phyloP scores from a whole-genome alignment of 2,888 invertebrate species.

The Acanthosepion pharaonis region DNA sequence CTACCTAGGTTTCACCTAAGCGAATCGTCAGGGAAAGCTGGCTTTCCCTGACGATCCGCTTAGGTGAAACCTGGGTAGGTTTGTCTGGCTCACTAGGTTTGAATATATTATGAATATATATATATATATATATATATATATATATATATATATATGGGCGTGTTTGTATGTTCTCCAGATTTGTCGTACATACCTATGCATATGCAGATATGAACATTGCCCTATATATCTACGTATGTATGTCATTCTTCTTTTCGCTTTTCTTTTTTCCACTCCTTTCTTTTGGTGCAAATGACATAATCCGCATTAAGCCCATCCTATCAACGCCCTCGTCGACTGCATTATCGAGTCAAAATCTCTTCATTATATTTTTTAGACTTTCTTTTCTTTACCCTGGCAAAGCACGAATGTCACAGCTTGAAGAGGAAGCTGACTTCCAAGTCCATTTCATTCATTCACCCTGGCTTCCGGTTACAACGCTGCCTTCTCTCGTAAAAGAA shows the following conservation, averaged over 20 bases:
- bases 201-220: background rate
- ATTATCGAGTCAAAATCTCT: background rate
- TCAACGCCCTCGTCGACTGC: background rate
- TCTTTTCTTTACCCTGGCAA: background rate
- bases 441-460: background rate
- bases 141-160: background rate
- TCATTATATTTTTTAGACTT: background rate
- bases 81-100: too few relatives aligned
- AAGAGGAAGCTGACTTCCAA: background rate
- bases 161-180: background rate
- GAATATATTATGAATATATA: background rate
- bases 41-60: too few relatives aligned
- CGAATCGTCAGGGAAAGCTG: too few relatives aligned
- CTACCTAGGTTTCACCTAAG: too few relatives aligned
- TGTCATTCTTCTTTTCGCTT: too few relatives aligned
- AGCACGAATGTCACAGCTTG: background rate
- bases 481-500: background rate
- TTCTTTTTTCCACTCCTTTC: too few relatives aligned
- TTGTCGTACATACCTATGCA: too few relatives aligned
- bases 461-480: background rate
- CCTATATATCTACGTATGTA: too few relatives aligned
- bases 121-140: conserved; percentile 34
- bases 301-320: background rate
- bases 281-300: background rate
- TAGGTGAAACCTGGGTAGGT: too few relatives aligned